Base-by-base conservation (phyloP, 1,140 invertebrate genomes). In the Pygmarrhopalites habei region DNA sequence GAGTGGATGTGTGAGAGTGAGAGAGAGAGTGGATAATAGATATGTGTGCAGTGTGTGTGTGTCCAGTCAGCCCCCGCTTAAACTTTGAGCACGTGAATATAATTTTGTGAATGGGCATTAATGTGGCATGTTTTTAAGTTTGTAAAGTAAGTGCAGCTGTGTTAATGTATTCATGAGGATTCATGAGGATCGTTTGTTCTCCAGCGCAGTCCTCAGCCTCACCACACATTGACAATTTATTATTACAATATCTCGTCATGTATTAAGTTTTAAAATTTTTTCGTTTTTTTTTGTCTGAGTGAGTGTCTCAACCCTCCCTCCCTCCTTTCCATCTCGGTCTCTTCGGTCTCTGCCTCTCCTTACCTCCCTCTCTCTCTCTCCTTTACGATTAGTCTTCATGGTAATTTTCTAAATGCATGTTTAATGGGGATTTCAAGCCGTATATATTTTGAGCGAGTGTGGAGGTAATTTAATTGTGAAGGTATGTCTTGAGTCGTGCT, bases 361-460 rank as follows among this genome's bases (percentile, higher is more conserved):
- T 25, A 5, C 44, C 5, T n/a, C 23, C n/a, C 23, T 47, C 44
- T n/a, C 5, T 25, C 23, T 47, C 44, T 5, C 23, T 47, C 19
- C n/a, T 25, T 25, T 47, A 25, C 4, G 44, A 12, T 47, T 25
- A n/a, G 7, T 53, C 23, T 28, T 53, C 51, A 53, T 26, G 35
- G 53, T 56, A 56, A 56, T 56, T 56, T 56, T 56, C 7, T 41
- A 56, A 56, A 56, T 56, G 53, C 53, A 56, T 52, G 53, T 19
- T 56, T 56, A 56, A 56, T 56, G 53, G 53, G 21, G 35, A 56
- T 56, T 56, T 56, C 53, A 56, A 56, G 53, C 35, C 30, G 53
- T 39, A 56, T 56, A 56, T 56, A 56, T 56, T 56, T 56, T 30
- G 35, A 56, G 53, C 29, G 26, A 17, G 51, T 55, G 35, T 41